Evolutionary conservation across 2,113 vertebrate genomes (phyloP), one percentile per base, ranked within the genome.

Genomic region (Labeo rohita): DNA sequence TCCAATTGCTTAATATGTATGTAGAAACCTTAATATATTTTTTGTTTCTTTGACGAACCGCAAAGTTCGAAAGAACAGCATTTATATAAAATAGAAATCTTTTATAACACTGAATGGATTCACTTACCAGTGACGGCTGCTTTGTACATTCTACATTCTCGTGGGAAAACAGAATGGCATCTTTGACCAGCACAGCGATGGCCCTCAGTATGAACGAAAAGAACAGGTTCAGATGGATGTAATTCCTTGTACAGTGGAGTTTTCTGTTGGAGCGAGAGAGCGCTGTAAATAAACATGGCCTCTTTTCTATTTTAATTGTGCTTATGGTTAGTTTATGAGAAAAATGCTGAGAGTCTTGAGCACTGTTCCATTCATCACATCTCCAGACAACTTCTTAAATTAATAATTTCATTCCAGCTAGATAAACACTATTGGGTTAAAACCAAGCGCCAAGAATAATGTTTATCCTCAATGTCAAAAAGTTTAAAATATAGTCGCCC

Each of bases 141-240:
- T 61, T 72, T 80, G 93, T 93, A 91, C 94, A 95, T 86, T 94
- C 91, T 0, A 77, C 83, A 54, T 82, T 93, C 36, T 97, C 95
- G 8, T 96, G 95, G 0, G 96, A 95, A 1, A 98, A 99, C 21
- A 99, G 94, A 81, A 98, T 93, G 23, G 95, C 91, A 2, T 99
- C 97, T 87, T 99, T 99, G 88, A 95, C 95, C 87, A 99, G 95
- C 49, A 99, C 97, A 0, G 97, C 97, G 80, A 96, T 95, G 10
- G 97, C 97, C 66, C 97, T 94, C 81, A 99, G 95, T 91, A 98
- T 98, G 93, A 99, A 99, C 0, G 98, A 99, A 84, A 96, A 93
- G 28, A 99, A 99, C 82, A 99, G 91, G 89, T 99, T 99, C 92
- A 99, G 95, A 90, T 99, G 98, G 93, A 99, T 99, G 93, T 97